Percentiles rank a stretch among this genome's conserved stretches.
These are phyloP conservation scores for Pseudorasbora parva DNA, from an alignment of 2,113 vertebrate species.

Conservation along the genomic window DNA sequence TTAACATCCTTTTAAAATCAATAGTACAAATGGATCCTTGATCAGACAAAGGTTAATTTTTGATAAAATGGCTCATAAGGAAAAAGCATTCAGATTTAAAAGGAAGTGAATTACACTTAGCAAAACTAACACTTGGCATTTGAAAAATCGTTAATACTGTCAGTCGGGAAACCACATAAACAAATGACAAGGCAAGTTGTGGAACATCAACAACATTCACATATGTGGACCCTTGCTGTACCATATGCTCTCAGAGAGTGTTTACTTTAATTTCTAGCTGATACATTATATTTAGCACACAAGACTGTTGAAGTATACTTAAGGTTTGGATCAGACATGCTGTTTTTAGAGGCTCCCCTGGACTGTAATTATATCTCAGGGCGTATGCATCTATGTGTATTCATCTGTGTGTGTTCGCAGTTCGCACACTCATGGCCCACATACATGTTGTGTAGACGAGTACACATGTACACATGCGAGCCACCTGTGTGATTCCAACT, in stretches of 20 bases:
- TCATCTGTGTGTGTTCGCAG: conserved; percentile 30
- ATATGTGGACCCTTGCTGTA: conserved; percentile 45
- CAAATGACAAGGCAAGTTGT: conserved; percentile 21
- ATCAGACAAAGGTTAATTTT: too few species aligned
- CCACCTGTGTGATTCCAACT: conserved; percentile 50
- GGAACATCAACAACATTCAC: conserved; percentile 43
- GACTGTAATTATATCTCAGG: conserved; percentile 71
- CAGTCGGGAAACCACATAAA: conserved; percentile 9
- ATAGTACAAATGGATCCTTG: not conserved
- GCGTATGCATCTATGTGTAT: conserved; percentile 62
- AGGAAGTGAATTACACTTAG: not conserved
- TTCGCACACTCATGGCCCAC: not conserved
- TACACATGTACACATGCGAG: conserved; percentile 55
- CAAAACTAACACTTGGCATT: not conserved
- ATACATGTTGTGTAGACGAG: not conserved
- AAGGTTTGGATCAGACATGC: conserved; percentile 68
- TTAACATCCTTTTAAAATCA: conserved; percentile 15
- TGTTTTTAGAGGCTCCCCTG: conserved; percentile 62
- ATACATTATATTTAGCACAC: conserved; percentile 67
- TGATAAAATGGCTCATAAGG: not conserved
- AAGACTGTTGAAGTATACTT: conserved; percentile 65
- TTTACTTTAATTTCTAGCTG: conserved; percentile 63
- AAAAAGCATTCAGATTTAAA: not conserved
- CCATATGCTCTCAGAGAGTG: conserved; percentile 50
- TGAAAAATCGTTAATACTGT: not conserved